Percentiles rank a stretch among this genome's conserved stretches.
These are phyloP conservation scores for Eurystomus glaucurus DNA, from an alignment of 2,797 vertebrate genomes.

Conservation along the genomic window DNA sequence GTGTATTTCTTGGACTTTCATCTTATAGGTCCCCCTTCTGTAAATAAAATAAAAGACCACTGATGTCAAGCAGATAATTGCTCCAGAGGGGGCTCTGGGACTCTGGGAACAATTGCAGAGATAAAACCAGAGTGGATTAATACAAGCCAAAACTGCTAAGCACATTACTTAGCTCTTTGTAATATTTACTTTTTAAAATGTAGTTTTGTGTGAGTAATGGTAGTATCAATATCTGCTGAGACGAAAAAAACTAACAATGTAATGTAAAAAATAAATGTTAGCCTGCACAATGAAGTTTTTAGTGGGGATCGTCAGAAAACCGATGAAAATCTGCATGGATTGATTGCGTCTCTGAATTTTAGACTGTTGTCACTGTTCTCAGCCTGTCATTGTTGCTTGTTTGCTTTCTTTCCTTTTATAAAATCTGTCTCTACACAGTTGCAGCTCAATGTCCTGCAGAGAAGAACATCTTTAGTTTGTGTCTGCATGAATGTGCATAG, in stretches of 20 bases:
- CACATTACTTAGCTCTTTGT: neutral
- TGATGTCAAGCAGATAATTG: neutral
- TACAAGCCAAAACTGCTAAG: neutral
- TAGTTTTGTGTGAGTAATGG: neutral
- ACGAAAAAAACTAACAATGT: constrained; percentile 53
- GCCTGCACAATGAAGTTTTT: constrained; percentile 54
- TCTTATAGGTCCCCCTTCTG: neutral
- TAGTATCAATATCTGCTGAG: constrained; percentile 20
- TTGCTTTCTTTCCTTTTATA: neutral
- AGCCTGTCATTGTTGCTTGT: neutral
- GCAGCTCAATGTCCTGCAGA: neutral
- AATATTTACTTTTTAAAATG: constrained; percentile 28
- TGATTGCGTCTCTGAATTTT: neutral
- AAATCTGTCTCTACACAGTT: neutral
- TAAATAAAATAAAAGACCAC: neutral
- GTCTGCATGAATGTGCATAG: neutral
- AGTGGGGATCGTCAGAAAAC: neutral
- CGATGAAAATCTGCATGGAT: neutral
- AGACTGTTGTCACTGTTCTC: neutral
- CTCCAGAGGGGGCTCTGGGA: neutral
- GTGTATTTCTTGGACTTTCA: neutral
- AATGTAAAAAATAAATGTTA: constrained; percentile 65
- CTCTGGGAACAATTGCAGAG: neutral
- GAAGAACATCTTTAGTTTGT: neutral
- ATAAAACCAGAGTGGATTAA: neutral